A percentile compares a stretch with the other conserved stretches of the same genome.
phyloP scores from a whole-genome alignment of 2,888 invertebrate species.

The Heteropelma amictum region DNA sequence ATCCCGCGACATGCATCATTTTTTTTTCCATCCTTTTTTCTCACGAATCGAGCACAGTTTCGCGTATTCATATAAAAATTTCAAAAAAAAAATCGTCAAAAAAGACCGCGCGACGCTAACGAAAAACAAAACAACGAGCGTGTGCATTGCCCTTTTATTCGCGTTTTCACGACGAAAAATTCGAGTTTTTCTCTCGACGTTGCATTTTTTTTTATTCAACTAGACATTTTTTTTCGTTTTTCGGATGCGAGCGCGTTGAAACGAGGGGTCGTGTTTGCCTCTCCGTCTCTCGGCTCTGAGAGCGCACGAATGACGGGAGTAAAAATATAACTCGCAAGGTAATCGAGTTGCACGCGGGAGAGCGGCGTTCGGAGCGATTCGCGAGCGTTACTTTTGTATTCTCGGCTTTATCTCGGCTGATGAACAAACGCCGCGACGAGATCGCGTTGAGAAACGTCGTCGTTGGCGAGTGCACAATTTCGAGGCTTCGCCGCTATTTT shows the following conservation, averaged over 20 bases:
- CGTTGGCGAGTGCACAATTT: constrained; percentile 17
- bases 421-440: constrained; percentile 54
- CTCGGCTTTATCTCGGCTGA: constrained; percentile 40
- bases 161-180: constrained; percentile 6
- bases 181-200: constrained; percentile 12
- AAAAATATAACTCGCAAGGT: constrained; percentile 65
- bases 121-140: not conserved
- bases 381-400: constrained; percentile 27
- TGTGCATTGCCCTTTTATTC: constrained; percentile 33
- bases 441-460: not conserved
- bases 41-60: constrained; percentile 11
- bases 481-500: constrained; percentile 6
- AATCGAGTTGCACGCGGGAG: constrained; percentile 65
- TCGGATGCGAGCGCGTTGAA: not conserved
- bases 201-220: not conserved
- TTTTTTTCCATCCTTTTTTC: not conserved
- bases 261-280: constrained; percentile 11
- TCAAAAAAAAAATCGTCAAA: constrained; percentile 15
- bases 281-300: constrained; percentile 18
- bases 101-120: not conserved
- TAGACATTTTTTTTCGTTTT: not conserved
- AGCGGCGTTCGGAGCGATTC: constrained; percentile 24
- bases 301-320: constrained; percentile 25
- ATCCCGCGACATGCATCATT: not conserved
- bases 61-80: constrained; percentile 10